Percentiles rank a stretch among this genome's conserved stretches.
These are phyloP conservation scores for Apis dorsata DNA, from an alignment of 1,140 invertebrate species.

Conservation along the genomic window DNA sequence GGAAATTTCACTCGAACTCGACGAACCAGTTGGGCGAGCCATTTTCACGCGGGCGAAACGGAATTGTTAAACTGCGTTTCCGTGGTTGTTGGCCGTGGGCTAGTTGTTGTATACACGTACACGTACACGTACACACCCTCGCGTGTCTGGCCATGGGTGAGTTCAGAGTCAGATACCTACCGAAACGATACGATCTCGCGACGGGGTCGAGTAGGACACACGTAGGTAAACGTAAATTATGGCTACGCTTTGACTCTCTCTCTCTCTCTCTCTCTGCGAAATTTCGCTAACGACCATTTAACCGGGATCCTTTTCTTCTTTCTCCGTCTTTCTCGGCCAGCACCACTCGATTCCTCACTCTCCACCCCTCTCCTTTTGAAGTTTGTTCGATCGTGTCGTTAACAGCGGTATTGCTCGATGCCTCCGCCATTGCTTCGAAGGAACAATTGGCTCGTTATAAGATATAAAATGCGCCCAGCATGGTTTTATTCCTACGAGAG, in stretches of 20 bases:
- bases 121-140: background rate
- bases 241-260: slow-evolving; percentile 49
- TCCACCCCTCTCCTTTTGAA: background rate
- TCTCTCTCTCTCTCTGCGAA: slow-evolving; percentile 20
- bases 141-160: slow-evolving; percentile 43
- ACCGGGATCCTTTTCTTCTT: slow-evolving; percentile 27
- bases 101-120: background rate
- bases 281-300: slow-evolving; percentile 63
- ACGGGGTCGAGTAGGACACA: slow-evolving; percentile 63
- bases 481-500: background rate
- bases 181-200: slow-evolving; percentile 62
- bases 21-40: slow-evolving; percentile 47
- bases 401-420: background rate
- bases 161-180: slow-evolving; percentile 51
- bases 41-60: slow-evolving; percentile 54
- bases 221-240: slow-evolving; percentile 59
- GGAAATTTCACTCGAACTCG: slow-evolving; percentile 39
- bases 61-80: slow-evolving; percentile 62
- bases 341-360: background rate
- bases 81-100: slow-evolving; percentile 21
- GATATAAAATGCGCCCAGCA: background rate
- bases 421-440: no score
- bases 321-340: background rate
- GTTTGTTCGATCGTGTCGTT: slow-evolving; percentile 21
- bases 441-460: slow-evolving; percentile 6